Percentiles rank a stretch among this genome's conserved stretches.
phyloP scores from a whole-genome alignment of 2,888 invertebrate genomes.

The Meandrusa payeni region DNA sequence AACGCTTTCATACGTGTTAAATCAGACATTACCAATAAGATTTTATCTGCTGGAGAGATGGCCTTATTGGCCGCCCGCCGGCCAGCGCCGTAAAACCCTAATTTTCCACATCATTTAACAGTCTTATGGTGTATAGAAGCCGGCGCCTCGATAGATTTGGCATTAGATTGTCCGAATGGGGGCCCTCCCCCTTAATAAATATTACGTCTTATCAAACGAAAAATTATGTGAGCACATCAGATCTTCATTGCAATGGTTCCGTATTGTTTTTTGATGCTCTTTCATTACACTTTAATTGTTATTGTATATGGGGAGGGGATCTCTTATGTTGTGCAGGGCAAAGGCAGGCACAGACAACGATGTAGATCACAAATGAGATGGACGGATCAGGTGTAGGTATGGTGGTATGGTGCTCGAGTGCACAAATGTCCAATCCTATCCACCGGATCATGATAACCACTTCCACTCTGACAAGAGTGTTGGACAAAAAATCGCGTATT shows the following conservation, averaged over 20 bases:
- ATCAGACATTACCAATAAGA: slow-evolving; percentile 21
- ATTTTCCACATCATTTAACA: slow-evolving; percentile 75
- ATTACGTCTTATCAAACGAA: slow-evolving; percentile 44
- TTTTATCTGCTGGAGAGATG: slow-evolving; percentile 26
- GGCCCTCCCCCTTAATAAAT: slow-evolving; percentile 54
- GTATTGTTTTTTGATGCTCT: background rate
- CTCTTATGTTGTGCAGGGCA: no score
- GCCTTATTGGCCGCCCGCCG: slow-evolving; percentile 45
- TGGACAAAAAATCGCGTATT: no score
- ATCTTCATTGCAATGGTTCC: slow-evolving; percentile 18
- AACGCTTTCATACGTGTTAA: slow-evolving; percentile 15
- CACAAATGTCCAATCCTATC: no score
- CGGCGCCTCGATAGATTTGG: slow-evolving; percentile 71
- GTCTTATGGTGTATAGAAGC: slow-evolving; percentile 62
- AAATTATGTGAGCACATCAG: slow-evolving; percentile 21
- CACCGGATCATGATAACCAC: no score
- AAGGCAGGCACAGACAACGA: no score
- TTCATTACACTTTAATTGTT: no score
- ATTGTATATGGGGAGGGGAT: no score
- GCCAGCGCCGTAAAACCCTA: slow-evolving; percentile 63
- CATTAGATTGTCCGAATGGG: slow-evolving; percentile 60
- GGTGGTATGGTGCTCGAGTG: no score
- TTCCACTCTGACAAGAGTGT: no score
- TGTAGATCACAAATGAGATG: no score
- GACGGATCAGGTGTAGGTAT: no score